These are phyloP conservation scores for Sphenodon punctatus DNA, from an alignment of 2,797 vertebrate genomes.

Conservation along the genomic window DNA sequence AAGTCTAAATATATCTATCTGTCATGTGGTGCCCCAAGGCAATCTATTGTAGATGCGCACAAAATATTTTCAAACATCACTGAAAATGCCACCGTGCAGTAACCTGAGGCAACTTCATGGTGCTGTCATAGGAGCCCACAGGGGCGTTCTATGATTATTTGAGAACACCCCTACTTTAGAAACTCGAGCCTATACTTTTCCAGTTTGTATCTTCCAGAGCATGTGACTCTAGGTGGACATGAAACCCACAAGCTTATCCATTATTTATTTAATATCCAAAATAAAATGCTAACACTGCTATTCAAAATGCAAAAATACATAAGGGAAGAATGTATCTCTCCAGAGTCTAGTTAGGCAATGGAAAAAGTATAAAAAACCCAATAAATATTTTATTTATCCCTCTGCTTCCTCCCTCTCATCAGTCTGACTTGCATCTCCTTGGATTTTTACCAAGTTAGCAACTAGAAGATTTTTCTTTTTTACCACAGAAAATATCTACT, in stretches of 20 bases:
- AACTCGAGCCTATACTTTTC: too few relatives aligned
- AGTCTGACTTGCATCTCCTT: background rate
- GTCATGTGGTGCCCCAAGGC: too few relatives aligned
- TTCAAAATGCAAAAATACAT: background rate
- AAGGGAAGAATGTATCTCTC: background rate
- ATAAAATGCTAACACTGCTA: background rate
- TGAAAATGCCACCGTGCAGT: too few relatives aligned
- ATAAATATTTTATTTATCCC: background rate
- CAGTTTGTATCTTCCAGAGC: background rate
- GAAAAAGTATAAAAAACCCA: background rate
- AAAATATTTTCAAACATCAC: too few relatives aligned
- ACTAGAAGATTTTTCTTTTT: slow-evolving; percentile 9
- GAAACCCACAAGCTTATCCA: background rate
- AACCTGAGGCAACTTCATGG: too few relatives aligned
- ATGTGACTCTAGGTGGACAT: background rate
- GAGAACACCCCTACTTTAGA: too few relatives aligned
- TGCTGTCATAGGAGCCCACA: too few relatives aligned
- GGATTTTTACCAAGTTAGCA: slow-evolving; percentile 12
- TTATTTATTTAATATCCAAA: background rate
- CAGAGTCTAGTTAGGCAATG: rapidly evolving
- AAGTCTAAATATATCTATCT: too few relatives aligned
- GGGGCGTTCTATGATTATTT: too few relatives aligned
- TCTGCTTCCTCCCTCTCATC: background rate
- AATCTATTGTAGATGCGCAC: too few relatives aligned
- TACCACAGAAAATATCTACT: background rate